Evolutionary conservation across 1,140 invertebrate species (phyloP).

Genomic region (Aphelenchoides fujianensis): DNA sequence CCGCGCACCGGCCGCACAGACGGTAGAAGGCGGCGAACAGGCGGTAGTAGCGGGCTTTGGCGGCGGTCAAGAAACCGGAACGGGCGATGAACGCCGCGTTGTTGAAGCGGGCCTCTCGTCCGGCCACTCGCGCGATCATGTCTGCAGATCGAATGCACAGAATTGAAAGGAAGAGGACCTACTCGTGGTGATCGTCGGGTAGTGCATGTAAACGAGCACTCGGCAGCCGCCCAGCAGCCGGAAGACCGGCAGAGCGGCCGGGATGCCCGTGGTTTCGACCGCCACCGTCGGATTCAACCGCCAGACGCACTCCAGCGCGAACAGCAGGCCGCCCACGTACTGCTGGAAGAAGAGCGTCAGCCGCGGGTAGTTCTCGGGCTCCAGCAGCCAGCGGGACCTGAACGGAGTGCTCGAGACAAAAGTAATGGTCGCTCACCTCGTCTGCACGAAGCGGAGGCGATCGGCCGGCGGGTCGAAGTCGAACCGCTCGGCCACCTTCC

Average conservation of each 20-base stretch:
- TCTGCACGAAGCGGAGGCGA: constrained; percentile 19
- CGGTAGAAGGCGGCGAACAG: constrained; percentile 83
- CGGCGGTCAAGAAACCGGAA: constrained; percentile 75
- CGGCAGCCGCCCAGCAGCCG: constrained; percentile 72
- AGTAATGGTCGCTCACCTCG: background rate
- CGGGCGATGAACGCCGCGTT: constrained; percentile 78
- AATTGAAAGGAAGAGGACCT: constrained; percentile 80
- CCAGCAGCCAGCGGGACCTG: constrained; percentile 71
- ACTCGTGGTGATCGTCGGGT: constrained; percentile 89
- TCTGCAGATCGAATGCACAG: constrained; percentile 65
- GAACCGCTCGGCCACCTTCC: constrained; percentile 64
- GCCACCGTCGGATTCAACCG: constrained; percentile 74
- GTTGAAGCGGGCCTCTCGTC: constrained; percentile 70
- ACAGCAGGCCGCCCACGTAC: constrained; percentile 67
- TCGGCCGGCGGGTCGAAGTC: constrained; percentile 60
- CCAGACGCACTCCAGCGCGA: constrained; percentile 81
- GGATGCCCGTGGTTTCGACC: constrained; percentile 91
- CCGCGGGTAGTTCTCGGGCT: constrained; percentile 79
- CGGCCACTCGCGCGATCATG: constrained; percentile 56
- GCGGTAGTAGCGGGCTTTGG: constrained; percentile 84
- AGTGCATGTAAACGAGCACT: constrained; percentile 87
- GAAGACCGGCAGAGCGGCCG: constrained; percentile 87
- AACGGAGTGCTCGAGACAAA: background rate
- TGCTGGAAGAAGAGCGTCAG: constrained; percentile 91
- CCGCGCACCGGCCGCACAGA: constrained; percentile 75